Percentiles rank a stretch among this genome's conserved stretches.
Evolutionary conservation across 2,113 vertebrate genomes (phyloP).

Genomic region (Hyaena hyaena): DNA sequence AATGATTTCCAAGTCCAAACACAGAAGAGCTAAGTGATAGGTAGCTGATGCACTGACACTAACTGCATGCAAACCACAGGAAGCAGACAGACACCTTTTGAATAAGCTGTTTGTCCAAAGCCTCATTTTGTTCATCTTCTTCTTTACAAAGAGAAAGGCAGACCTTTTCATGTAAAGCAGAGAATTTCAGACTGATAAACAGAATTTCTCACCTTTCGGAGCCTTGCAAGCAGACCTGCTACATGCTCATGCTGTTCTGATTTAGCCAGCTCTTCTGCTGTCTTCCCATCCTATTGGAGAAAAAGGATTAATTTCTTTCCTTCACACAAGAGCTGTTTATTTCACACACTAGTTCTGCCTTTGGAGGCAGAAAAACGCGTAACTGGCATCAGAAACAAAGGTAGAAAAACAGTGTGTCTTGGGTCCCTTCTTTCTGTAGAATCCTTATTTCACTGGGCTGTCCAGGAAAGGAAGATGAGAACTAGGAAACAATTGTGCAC

Average conservation of each 20-base stretch:
- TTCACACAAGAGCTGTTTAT: background rate
- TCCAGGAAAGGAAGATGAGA: background rate
- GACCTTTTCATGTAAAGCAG: background rate
- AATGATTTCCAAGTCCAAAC: background rate
- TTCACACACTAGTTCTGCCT: background rate
- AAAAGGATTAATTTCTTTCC: constrained; percentile 64
- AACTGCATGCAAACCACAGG: background rate
- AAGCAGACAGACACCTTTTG: background rate
- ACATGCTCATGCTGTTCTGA: constrained; percentile 93
- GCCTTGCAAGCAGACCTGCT: constrained; percentile 90
- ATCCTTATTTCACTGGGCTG: background rate
- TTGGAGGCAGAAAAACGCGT: background rate
- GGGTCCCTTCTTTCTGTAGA: background rate
- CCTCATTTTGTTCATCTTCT: background rate
- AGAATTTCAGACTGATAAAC: background rate
- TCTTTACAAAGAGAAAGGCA: background rate
- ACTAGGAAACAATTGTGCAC: rapidly evolving
- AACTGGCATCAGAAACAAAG: constrained; percentile 10
- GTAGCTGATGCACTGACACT: too few relatives aligned
- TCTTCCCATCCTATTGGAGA: constrained; percentile 94
- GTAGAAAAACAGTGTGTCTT: background rate
- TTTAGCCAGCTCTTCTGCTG: constrained; percentile 94
- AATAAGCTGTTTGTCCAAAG: background rate
- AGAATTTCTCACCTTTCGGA: constrained; percentile 92
- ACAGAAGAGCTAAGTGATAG: background rate